Evolutionary conservation across 2,113 vertebrate genomes (phyloP), one percentile per base, ranked within the genome.

Genomic region (Tinamus guttatus): DNA sequence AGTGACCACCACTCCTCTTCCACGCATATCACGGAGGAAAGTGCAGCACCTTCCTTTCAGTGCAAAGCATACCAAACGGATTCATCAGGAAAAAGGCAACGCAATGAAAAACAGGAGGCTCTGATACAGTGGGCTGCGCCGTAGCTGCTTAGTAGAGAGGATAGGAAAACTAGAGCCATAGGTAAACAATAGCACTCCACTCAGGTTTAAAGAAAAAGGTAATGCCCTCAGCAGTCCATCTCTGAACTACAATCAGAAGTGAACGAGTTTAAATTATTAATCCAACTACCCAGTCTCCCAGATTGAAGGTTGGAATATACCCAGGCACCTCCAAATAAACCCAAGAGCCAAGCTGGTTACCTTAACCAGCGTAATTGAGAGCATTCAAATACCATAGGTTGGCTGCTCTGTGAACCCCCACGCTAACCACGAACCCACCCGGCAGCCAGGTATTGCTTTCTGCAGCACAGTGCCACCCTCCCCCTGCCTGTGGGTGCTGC

Each of bases 11-110:
- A 40, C 12, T 71, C 32, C 14, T n/a, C 38, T 13, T 3, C 59
- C 73, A 5, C 9, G 8, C 0, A 4, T 13, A 18, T 38, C 69
- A 24, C n/a, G 51, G 21, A 54, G 18, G 24, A 34, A 45, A 60
- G 68, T 0, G 4, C 0, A 5, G 59, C 7, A 45, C 27, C 1
- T 16, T 62, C 19, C 49, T 63, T 78, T 58, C 1, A 3, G 30
- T 8, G 8, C 6, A 17, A 19, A 49, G 51, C 5, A 47, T 17
- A 30, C 40, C 32, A 71, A 85, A 13, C 7, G 3, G 0, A 60
- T 8, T 49, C 38, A 38, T 38, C 52, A 74, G 54, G 63, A 67
- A 19, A 13, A 81, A 30, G 74, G 5, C 11, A 43, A 8, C 1
- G 21, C 27, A 34, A 19, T 3, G 11, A 59, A 43, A 0, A 62